A percentile compares a stretch with the other conserved stretches of the same genome.
Evolutionary conservation across 2,797 vertebrate species (phyloP).

Genomic region (Spea hammondii): DNA sequence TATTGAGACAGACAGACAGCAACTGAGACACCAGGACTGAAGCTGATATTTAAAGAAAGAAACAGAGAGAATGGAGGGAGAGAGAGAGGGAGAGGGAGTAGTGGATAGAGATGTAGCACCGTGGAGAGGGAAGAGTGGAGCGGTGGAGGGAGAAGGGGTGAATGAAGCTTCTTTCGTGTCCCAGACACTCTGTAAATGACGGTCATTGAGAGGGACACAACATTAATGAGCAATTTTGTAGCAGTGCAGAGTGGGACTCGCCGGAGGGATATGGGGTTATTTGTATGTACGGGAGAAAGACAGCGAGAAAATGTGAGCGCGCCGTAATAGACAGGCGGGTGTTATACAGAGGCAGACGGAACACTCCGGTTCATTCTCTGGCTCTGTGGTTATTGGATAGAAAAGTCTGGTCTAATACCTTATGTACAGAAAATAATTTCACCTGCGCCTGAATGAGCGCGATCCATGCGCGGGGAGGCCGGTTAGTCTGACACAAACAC

Average conservation of each 20-base stretch:
- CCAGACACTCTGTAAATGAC: slow-evolving; percentile 38
- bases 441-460: no score
- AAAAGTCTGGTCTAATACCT: no score
- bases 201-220: slow-evolving; percentile 36
- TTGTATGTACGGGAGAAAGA: slow-evolving; percentile 26
- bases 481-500: no score
- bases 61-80: neutral
- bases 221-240: slow-evolving; percentile 45
- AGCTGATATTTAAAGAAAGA: no score
- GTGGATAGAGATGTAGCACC: neutral
- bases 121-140: slow-evolving; percentile 9
- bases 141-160: neutral
- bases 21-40: no score
- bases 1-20: no score
- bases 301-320: neutral
- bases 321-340: no score
- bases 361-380: no score
- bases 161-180: neutral
- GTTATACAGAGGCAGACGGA: no score
- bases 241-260: slow-evolving; percentile 28
- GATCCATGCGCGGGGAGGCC: no score
- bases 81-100: neutral
- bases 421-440: no score
- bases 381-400: no score
- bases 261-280: slow-evolving; percentile 15